phyloP scores from a whole-genome alignment of 2,113 vertebrate genomes.

The Dicerorhinus sumatrensis region DNA sequence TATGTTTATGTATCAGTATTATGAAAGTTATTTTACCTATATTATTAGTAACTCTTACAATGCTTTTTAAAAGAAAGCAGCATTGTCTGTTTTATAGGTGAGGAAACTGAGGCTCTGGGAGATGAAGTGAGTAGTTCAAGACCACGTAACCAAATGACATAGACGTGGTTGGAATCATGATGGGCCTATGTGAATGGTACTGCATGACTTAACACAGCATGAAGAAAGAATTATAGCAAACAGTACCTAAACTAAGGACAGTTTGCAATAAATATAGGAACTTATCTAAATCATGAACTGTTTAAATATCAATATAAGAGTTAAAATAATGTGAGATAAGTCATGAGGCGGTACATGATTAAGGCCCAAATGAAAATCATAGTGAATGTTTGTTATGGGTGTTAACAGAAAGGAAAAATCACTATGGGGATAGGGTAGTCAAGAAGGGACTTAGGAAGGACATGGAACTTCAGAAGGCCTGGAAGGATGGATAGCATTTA shows the following conservation, averaged over 20 bases:
- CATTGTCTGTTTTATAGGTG: neutral
- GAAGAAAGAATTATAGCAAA: neutral
- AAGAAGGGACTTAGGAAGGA: neutral
- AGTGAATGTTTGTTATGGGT: neutral
- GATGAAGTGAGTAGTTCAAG: neutral
- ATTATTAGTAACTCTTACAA: neutral
- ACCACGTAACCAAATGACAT: neutral
- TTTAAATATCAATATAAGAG: neutral
- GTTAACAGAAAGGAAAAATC: neutral
- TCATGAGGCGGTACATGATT: neutral
- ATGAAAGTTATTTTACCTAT: neutral
- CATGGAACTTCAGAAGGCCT: neutral
- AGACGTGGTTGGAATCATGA: neutral
- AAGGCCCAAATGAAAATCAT: slow-evolving; percentile 13
- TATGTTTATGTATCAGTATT: neutral
- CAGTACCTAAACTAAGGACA: neutral
- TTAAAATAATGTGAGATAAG: neutral
- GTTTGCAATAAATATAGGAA: neutral
- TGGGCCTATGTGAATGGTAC: neutral
- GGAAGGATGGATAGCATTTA: neutral
- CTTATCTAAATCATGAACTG: neutral
- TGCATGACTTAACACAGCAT: neutral
- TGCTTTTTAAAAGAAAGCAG: neutral
- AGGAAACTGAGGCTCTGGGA: neutral
- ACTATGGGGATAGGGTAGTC: neutral